Evolutionary conservation across 2,888 invertebrate species (phyloP), one percentile per base, ranked within the genome.

Genomic region (Hypomecis punctinalis): DNA sequence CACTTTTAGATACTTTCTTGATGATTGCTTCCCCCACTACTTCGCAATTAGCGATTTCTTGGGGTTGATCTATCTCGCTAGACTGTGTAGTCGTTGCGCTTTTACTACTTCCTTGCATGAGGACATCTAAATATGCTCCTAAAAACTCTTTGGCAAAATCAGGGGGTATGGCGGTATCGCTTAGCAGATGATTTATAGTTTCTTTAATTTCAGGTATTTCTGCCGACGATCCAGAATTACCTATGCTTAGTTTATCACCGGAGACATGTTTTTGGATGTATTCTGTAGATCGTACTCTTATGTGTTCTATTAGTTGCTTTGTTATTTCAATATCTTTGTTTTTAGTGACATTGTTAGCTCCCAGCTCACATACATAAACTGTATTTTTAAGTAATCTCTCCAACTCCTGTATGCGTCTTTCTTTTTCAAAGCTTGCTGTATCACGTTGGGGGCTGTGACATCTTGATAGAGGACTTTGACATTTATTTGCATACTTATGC

Each of bases 301-400:
- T 70, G 57, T 85, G 86, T 43, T 86, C 72, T 5, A 89, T 83
- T 7, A 90, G 70, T 37, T 81, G 81, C 72, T 84, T 86, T 0
- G 89, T 88, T n/a, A 85, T 86, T 74, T 78, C 75, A 5, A 90
- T 90, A 69, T 91, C 89, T 68, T 83, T 85, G 13, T 84, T 83
- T 68, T 75, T 82, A 67, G 74, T 84, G 6, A 71, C 69, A 49
- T 67, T 69, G 43, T 74, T 80, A 13, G 66, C 73, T 3, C 75
- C 67, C 1, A 85, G 83, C 62, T 85, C 85, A 68, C 85, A 89
- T 13, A 85, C 71, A 45, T 91, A 92, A 0, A 91, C 84, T 0
- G 90, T 92, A 66, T 81, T 91, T 73, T 88, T 88, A 0, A 92
- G 73, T 23, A 91, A 64, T 69, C 73, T 83, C 73, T 92, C 91